Conservation (phyloP, 1,140 invertebrate genomes). For the Tetragnatha versicolor region DNA sequence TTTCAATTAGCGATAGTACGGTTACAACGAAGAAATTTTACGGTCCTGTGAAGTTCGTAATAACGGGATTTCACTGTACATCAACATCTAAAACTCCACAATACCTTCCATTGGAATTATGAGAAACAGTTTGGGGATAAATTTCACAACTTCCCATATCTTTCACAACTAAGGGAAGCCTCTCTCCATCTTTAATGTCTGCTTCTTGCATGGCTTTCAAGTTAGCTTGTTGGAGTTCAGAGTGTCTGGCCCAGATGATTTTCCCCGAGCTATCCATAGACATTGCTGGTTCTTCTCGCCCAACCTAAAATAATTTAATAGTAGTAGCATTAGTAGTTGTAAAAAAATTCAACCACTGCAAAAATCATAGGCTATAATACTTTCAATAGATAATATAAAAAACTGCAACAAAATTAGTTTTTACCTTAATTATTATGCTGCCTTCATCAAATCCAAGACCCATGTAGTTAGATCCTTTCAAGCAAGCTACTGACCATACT, state of each 20-base stretch:
- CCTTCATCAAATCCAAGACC: constrained; percentile 98
- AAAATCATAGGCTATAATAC: background rate
- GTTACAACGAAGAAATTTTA: background rate
- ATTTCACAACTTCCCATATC: constrained; percentile 99
- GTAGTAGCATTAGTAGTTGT: background rate
- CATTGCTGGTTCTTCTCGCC: constrained; percentile 97
- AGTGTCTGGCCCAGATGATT: constrained; percentile 98
- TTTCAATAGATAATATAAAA: background rate
- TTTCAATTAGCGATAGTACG: background rate
- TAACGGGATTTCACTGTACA: no score
- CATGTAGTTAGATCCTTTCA: constrained; percentile 96
- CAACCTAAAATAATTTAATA: constrained; percentile 69
- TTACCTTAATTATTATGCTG: constrained; percentile 90
- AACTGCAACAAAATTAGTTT: background rate
- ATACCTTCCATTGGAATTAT: constrained; percentile 94
- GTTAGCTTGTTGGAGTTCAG: constrained; percentile 98
- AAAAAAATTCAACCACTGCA: background rate
- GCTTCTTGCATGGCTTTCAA: constrained; percentile 72
- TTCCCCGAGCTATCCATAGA: constrained; percentile 99
- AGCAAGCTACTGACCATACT: constrained; percentile 96
- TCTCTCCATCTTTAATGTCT: constrained; percentile 89
- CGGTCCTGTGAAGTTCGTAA: background rate
- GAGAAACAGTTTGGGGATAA: constrained; percentile 97
- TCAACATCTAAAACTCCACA: background rate
- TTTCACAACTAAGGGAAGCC: constrained; percentile 90